These are phyloP conservation scores for Dryas iulia DNA, from an alignment of 1,140 invertebrate genomes.

Conservation along the genomic window DNA sequence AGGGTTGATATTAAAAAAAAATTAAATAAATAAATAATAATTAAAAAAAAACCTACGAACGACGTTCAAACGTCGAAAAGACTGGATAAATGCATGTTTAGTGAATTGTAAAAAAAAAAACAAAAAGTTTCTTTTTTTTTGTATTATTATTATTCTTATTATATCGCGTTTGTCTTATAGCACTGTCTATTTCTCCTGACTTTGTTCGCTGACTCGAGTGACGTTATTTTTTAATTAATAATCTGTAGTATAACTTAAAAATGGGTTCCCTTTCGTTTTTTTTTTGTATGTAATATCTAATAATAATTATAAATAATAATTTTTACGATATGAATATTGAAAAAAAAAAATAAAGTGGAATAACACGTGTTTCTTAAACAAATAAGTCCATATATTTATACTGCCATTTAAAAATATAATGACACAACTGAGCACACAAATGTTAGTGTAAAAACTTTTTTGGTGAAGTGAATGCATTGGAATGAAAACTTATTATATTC, in stretches of 20 bases:
- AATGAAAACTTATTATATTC: too few species aligned
- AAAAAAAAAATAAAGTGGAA: too few species aligned
- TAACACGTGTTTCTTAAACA: slow-evolving; percentile 15
- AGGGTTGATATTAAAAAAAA: slow-evolving; percentile 17
- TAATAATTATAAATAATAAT: neutral
- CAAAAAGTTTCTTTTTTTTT: slow-evolving; percentile 1
- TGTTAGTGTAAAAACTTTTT: neutral
- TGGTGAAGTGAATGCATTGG: slow-evolving; percentile 2
- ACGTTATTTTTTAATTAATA: neutral
- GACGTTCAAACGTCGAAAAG: slow-evolving; percentile 9
- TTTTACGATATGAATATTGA: neutral
- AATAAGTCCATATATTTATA: slow-evolving; percentile 9
- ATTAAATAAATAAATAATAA: slow-evolving; percentile 1
- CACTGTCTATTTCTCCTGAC: slow-evolving; percentile 2
- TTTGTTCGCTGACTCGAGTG: neutral
- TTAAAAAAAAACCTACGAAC: slow-evolving; percentile 3
- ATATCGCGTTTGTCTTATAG: too few species aligned
- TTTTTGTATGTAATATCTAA: neutral
- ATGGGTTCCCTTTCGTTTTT: neutral
- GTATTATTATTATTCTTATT: too few species aligned
- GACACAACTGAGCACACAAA: slow-evolving; percentile 27
- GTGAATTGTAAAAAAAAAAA: slow-evolving; percentile 6
- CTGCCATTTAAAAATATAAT: slow-evolving; percentile 24
- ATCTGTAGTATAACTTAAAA: neutral
- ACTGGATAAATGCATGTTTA: slow-evolving; percentile 10